phyloP scores from a whole-genome alignment of 1,140 invertebrate species.

The Dreissena rostriformis region DNA sequence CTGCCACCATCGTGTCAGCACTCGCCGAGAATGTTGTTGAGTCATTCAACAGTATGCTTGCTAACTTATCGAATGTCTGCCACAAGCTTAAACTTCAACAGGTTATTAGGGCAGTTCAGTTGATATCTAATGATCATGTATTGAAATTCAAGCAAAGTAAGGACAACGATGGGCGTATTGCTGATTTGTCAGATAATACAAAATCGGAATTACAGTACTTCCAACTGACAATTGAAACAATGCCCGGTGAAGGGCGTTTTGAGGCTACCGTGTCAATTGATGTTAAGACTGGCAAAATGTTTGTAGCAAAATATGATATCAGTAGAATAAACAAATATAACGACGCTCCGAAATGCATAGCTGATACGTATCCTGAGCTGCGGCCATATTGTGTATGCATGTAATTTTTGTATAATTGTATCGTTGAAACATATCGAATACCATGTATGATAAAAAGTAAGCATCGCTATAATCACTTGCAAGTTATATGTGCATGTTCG shows the following conservation, averaged over 20 bases:
- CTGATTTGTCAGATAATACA: slow-evolving; percentile 86
- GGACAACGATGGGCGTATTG: slow-evolving; percentile 90
- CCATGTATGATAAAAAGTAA: too few species aligned
- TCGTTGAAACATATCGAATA: too few species aligned
- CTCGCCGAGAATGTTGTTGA: slow-evolving; percentile 84
- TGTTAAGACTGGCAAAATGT: slow-evolving; percentile 84
- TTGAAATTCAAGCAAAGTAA: slow-evolving; percentile 88
- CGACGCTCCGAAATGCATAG: slow-evolving; percentile 89
- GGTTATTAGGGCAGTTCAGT: slow-evolving; percentile 84
- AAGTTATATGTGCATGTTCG: too few species aligned
- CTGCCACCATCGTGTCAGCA: slow-evolving; percentile 19
- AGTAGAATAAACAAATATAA: slow-evolving; percentile 95
- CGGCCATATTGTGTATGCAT: slow-evolving; percentile 70
- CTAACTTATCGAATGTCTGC: slow-evolving; percentile 84
- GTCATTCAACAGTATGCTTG: slow-evolving; percentile 86
- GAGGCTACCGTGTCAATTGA: slow-evolving; percentile 88
- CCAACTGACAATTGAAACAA: slow-evolving; percentile 86
- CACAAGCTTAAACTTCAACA: slow-evolving; percentile 41
- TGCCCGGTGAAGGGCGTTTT: slow-evolving; percentile 89
- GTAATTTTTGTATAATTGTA: too few species aligned
- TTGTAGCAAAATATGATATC: slow-evolving; percentile 88
- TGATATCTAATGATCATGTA: slow-evolving; percentile 86
- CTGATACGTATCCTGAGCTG: slow-evolving; percentile 65
- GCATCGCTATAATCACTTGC: too few species aligned
- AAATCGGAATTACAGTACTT: slow-evolving; percentile 53